phyloP scores from a whole-genome alignment of 2,113 vertebrate genomes.

The Ptyas mucosa region DNA sequence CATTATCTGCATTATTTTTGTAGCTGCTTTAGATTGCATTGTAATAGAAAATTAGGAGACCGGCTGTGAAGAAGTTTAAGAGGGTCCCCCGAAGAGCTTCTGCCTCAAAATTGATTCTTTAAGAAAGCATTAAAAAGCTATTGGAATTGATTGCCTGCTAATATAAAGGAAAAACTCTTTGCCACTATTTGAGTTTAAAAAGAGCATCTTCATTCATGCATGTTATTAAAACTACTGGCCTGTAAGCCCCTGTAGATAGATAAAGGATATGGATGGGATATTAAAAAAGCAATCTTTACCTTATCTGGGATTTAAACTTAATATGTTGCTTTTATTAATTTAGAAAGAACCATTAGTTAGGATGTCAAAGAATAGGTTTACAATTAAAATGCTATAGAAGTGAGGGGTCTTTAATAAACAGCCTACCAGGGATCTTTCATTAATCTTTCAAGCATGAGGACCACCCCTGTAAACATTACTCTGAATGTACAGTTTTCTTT shows the following conservation, averaged over 20 bases:
- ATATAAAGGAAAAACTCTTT: conserved; percentile 80
- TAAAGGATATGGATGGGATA: conserved; percentile 79
- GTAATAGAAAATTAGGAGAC: conserved; percentile 81
- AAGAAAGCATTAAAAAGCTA: conserved; percentile 86
- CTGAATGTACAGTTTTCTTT: conserved; percentile 58
- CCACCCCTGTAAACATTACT: conserved; percentile 52
- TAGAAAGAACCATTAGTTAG: conserved; percentile 73
- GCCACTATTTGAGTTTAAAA: conserved; percentile 80
- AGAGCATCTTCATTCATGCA: conserved; percentile 83
- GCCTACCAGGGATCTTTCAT: conserved; percentile 65
- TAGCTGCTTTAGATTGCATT: conserved; percentile 78
- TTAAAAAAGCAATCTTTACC: conserved; percentile 75
- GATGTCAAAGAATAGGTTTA: conserved; percentile 72
- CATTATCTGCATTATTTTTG: conserved; percentile 90
- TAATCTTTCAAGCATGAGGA: conserved; percentile 69
- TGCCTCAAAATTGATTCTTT: conserved; percentile 83
- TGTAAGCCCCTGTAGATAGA: conserved; percentile 81
- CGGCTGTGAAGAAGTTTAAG: conserved; percentile 76
- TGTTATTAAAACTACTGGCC: conserved; percentile 90
- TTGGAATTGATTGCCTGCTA: conserved; percentile 87
- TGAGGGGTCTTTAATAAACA: conserved; percentile 73
- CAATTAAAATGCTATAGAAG: conserved; percentile 73
- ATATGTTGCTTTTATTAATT: conserved; percentile 79
- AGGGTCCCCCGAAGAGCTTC: conserved; percentile 77
- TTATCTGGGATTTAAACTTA: conserved; percentile 78